Base-by-base conservation (phyloP, 2,113 vertebrate genomes). In the Phylloscopus trochilus region DNA sequence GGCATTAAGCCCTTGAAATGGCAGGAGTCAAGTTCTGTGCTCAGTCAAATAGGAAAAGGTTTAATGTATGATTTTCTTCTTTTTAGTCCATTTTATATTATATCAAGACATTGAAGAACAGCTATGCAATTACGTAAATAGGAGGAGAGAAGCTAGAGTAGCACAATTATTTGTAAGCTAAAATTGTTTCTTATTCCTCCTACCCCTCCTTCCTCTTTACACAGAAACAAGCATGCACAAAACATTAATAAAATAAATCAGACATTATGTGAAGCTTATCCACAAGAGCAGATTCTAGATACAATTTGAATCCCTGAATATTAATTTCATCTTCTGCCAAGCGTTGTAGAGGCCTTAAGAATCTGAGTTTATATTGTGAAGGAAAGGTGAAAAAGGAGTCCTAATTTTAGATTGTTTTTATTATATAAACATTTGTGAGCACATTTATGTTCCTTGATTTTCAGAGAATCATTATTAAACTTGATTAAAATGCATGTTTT, bases 51-150 rank as follows among this genome's bases (percentile, higher is more conserved):
- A 91, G 31, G 81, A 91, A 63, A 85, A 84, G 72, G 58, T 90
- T 91, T 97, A 94, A 86, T 95, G 83, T 92, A 82, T 93, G 58
- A 92, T 89, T 96, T 95, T 93, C 80, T 91, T 75, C 56, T 88
- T 96, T 96, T 90, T 95, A 96, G 87, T 86, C 73, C 66, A 20
- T 60, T 67, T 84, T 96, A 35, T 46, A 30, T 95, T 76, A 80
- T 73, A 81, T 80, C 83, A 76, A 95, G 76, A 66, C 96, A 62
- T 70, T 72, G 94, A 87, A 79, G 89, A 96, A 94, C 92, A 93
- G 74, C 96, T 97, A 23, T 76, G 77, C 83, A 96, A 94, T 96
- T 97, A 97, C 78, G 53, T 82, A 95, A 92, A 95, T 83, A 39
- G 31, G 51, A 92, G 43, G 35, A 52, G 60, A 62, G 55, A 68